These are phyloP conservation scores for Cromileptes altivelis DNA, from an alignment of 2,113 vertebrate species.

Conservation along the genomic window DNA sequence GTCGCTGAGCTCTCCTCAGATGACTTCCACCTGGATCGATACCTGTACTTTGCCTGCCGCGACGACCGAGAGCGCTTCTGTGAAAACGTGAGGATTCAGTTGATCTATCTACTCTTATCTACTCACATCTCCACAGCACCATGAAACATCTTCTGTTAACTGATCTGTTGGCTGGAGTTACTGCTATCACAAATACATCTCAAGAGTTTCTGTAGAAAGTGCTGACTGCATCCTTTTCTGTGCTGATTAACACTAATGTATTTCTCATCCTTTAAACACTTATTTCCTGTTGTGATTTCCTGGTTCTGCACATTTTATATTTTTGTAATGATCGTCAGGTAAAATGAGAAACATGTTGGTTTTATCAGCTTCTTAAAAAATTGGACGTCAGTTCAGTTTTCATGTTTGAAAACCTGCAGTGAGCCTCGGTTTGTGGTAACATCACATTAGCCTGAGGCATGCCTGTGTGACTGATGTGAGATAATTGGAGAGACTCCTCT, in stretches of 20 bases:
- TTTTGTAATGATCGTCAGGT: neutral
- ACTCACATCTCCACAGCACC: neutral
- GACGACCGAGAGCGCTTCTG: slow-evolving; percentile 97
- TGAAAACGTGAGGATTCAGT: slow-evolving; percentile 88
- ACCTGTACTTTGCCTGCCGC: slow-evolving; percentile 95
- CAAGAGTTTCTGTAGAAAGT: neutral
- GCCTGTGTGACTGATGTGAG: too few species aligned
- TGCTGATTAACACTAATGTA: neutral
- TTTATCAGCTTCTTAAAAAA: too few species aligned
- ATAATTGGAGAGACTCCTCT: too few species aligned
- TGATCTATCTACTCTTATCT: too few species aligned
- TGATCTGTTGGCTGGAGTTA: neutral
- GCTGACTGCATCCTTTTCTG: neutral
- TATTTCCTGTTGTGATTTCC: neutral
- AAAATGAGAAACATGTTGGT: neutral
- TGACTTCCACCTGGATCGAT: slow-evolving; percentile 95
- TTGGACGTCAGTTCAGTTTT: neutral
- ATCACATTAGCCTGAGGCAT: too few species aligned
- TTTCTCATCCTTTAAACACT: neutral
- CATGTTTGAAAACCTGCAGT: neutral
- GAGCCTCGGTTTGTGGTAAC: neutral
- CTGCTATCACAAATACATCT: neutral
- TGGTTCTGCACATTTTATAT: neutral
- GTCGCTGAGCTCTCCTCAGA: slow-evolving; percentile 97
- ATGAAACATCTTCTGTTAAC: neutral